Evolutionary conservation across 2,797 vertebrate genomes (phyloP), one percentile per base, ranked within the genome.

Genomic region (Alauda arvensis): DNA sequence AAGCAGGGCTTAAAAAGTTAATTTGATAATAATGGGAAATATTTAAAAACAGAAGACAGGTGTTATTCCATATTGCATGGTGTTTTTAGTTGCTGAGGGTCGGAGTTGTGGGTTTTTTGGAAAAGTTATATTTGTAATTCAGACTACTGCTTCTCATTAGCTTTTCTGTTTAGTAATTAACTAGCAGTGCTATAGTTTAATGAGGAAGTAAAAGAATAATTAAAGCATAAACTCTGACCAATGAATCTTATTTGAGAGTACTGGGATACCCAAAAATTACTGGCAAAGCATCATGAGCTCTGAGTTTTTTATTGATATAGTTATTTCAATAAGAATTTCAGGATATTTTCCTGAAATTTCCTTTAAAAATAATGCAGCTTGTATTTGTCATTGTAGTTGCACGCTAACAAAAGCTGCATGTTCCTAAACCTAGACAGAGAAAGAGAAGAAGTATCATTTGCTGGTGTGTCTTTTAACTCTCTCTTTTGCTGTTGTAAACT

Each of bases 401-500:
- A 12, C 37, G 62, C 48, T 77, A 39, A 49, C 26, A 65, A 77
- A 81, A 86, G 62, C 52, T 77, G 8, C 24, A 14, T 39, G 6
- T 66, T 31, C 8, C 14, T 76, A 67, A 78, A 83, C 25, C 26
- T 80, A 75, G 56, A 42, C 34, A 86, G 75, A 71, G 46, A 34
- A 71, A 57, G 65, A 65, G 46, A 76, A 80, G 37, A 91, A 60
- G 33, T 89, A 26, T 94, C 48, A 0, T 66, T 83, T 87, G 18
- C 49, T 83, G 19, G 7, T 72, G 31, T 83, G 59, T 84, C 37
- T 84, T 83, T 69, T 79, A 88, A 77, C 29, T 92, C 37, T 81
- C 51, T 24, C 74, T 92, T 79, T 72, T 72, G 57, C 87, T 70
- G 31, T 80, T 85, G 84, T 91, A 48, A 94, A 95, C 84, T 78